These are phyloP conservation scores for Drosophila austrosaltans DNA, from an alignment of 2,888 invertebrate genomes.

Conservation along the genomic window DNA sequence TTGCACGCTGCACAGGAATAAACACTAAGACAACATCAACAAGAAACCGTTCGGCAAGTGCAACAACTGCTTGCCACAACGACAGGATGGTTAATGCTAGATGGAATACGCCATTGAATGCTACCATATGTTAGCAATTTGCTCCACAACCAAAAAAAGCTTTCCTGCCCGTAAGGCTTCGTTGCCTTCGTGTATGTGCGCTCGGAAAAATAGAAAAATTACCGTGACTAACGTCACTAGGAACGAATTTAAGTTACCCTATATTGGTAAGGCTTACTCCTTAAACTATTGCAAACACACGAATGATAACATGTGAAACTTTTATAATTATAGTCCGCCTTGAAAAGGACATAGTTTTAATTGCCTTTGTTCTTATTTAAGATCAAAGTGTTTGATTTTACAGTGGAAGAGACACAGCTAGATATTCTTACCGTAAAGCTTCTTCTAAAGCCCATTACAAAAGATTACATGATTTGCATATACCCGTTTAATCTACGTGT, in stretches of 20 bases:
- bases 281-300: no score
- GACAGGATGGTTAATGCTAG: slow-evolving; percentile 74
- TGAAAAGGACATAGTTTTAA: no score
- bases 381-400: no score
- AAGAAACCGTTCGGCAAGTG: slow-evolving; percentile 9
- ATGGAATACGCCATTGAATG: slow-evolving; percentile 53
- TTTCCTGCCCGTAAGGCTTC: slow-evolving; percentile 28
- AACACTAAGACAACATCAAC: slow-evolving; percentile 23
- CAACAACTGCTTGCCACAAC: slow-evolving; percentile 67
- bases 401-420: background rate
- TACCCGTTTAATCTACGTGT: background rate
- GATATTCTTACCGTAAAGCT: background rate
- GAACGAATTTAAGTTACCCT: background rate
- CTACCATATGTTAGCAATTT: slow-evolving; percentile 71
- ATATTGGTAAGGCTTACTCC: background rate
- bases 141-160: slow-evolving; percentile 45
- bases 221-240: background rate
- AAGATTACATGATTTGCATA: background rate
- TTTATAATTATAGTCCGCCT: no score
- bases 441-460: background rate
- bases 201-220: slow-evolving; percentile 9
- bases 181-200: slow-evolving; percentile 39
- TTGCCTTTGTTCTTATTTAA: background rate
- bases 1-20: slow-evolving; percentile 37
- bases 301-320: no score